Evolutionary conservation across 2,797 vertebrate genomes (phyloP).

Genomic region (Hydrophis major): DNA sequence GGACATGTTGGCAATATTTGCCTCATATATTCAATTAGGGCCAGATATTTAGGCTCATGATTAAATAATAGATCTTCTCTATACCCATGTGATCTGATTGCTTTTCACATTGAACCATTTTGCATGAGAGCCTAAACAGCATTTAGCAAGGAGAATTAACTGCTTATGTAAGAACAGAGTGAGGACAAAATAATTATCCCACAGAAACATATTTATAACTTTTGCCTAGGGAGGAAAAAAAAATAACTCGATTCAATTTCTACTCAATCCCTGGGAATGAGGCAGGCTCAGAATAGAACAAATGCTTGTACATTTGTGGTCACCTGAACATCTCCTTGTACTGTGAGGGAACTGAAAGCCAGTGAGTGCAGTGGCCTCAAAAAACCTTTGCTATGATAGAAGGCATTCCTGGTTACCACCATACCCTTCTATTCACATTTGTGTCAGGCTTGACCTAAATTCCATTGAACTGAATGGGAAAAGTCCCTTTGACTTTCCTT

Average conservation of each 20-base stretch:
- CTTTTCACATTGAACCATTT: conserved; percentile 40
- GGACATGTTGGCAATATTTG: not conserved
- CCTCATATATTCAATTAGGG: not conserved
- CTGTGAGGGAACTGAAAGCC: conserved; percentile 22
- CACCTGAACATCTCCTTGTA: conserved; percentile 28
- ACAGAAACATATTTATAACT: conserved; percentile 25
- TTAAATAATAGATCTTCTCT: not conserved
- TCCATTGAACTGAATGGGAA: conserved; percentile 38
- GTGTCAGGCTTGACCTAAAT: conserved; percentile 24
- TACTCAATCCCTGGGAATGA: conserved; percentile 5
- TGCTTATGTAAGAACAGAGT: conserved; percentile 9
- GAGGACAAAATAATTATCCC: conserved; percentile 17
- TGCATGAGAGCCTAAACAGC: conserved; percentile 30
- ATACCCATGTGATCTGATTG: not conserved
- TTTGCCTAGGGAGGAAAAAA: not conserved
- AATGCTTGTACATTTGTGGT: conserved; percentile 23
- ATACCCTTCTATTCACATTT: conserved; percentile 41
- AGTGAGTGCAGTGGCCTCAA: conserved; percentile 24
- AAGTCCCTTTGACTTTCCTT: conserved; percentile 31
- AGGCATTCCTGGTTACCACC: conserved; percentile 23
- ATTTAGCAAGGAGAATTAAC: conserved; percentile 36
- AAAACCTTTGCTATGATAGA: conserved; percentile 4
- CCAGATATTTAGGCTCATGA: not conserved
- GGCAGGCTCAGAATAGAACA: conserved; percentile 30
- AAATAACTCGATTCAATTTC: conserved; percentile 18